Base-by-base conservation (phyloP, 1,140 invertebrate genomes). In the Macrotrachela quadricornifera region DNA sequence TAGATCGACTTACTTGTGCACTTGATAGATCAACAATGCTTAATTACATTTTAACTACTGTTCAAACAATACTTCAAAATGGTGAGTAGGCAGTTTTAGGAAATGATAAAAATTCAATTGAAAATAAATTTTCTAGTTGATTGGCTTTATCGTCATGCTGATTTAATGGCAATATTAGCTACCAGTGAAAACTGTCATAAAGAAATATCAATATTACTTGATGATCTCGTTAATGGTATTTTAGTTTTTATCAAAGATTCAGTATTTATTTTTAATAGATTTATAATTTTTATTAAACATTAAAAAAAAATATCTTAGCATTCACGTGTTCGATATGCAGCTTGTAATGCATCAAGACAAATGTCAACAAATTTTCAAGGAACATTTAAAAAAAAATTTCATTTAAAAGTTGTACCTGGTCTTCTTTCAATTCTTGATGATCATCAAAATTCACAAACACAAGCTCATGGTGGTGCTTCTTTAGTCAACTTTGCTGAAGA, bases 401-500 rank as follows among this genome's bases (percentile, higher is more conserved):
- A 97, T 64, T 79, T 80, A 51, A 82, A 82, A 71, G 81, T 97
- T 47, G 80, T 97, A 40, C 85, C 86, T 41, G 85, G 82, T 13
- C 71, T 99, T 30, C 67, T 97, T 8, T 75, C 79, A 68, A 76
- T 94, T n/a, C 74, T 97, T 57, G 85, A 88, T 62, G 86, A 96
- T 65, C 79, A 83, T 62, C 76, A 72, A 1, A 85, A 88, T 70
- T 88, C 92, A 3, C 74, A 92, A 57, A 91, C 97, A 53, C 90
- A 96, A 61, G 75, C 77, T 6, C 76, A 79, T 61, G 76, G 76
- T 42, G 76, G 73, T 15, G 91, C 92, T 44, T 92, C 94, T 47
- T 72, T 99, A 38, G 91, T 99, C 0, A 99, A 99, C 71, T 99
- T 99, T 69, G 90, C 87, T 64, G 92, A 97, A 74, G 90, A 95